Base-by-base conservation (phyloP, 2,888 invertebrate species). In the Dusona sp. region DNA sequence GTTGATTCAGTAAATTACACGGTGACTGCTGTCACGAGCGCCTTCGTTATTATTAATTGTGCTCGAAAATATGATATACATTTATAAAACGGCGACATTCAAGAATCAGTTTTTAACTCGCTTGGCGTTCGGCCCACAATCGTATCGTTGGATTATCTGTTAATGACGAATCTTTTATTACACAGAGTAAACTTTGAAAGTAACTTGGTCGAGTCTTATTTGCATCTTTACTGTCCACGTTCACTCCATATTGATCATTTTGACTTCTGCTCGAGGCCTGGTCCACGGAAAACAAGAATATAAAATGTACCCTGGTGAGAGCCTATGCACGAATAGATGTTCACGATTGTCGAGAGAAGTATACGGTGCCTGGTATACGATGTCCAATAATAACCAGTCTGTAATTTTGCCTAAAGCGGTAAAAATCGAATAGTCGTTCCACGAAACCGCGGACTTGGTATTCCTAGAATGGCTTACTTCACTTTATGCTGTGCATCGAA, bases 351-450 rank as follows among this genome's bases (percentile, higher is more conserved):
- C 19, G 72, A 73, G 25, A 9, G 54, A 65, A 65, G 77, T 81
- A 68, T 38, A 80, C 51, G 16, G 33, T 68, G 25, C 33, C n/a
- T 45, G 67, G 19, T 86, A 54, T 73, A 74, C 83, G 77, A 80
- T 85, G 61, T 73, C 73, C 57, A 38, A 61, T 80, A 86, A 61
- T 86, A 57, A 78, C 73, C 13, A 42, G 72, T 65, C 57, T 54
- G 48, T 61, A 64, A 51, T 67, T 81, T 65, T 16, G 45, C 51
- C 51, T 61, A 33, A 70, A 65, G 70, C 70, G 70, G 80, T 84
- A 80, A 75, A 79, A 77, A 84, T 78, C 54, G 83, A 86, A 86
- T 83, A 73, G 86, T 83, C 57, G 73, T 86, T 80, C 80, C 72
- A 51, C 64, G n/a, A 77, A 86, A 79, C 25, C 54, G 65, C 45